Evolutionary conservation across 2,113 vertebrate species (phyloP), one percentile per base, ranked within the genome.

Genomic region (Chelonoidis abingdonii): DNA sequence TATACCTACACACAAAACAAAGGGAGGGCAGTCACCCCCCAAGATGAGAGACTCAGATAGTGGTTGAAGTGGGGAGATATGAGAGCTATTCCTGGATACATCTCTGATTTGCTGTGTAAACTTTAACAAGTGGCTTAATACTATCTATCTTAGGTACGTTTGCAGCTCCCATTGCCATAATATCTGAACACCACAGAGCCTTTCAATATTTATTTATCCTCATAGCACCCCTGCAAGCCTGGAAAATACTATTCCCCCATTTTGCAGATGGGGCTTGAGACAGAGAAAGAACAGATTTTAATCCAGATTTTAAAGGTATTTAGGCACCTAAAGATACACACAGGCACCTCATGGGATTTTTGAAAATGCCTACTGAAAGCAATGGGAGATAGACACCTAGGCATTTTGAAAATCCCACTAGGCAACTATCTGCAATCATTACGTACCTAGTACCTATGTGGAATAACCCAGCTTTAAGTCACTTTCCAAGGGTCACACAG

Each of bases 1-100:
- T 3, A 0, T 1, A 14, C 38, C 5, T 4, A 5, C 31, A 65
- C 1, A 1, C 0, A 2, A 0, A 0, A 5, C 35, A 17, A 3
- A 24, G 14, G 0, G 1, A 69, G 35, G 31, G 62, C 35, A 19
- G 35, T n/a, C 35, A 69, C 35, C 5, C 59, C 35, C 69, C 38
- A 75, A 41, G 13, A 29, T 78, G 41, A 47, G 41, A 44, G 13
- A 27, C 24, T 25, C 21, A 27, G 47, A 44, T 44, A 44, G 21
- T 22, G 21, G 21, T 44, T 76, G 24, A 44, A 41, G 10, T 76
- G 8, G 38, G 72, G 72, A 38, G n/a, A 44, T 25, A 47, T 7
- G 75, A 47, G 12, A 25, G 27, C 25, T 47, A 47, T 78, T 78
- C 41, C 10, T 47, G 41, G 25, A 8, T 78, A 25, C 44, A 47